Percentiles rank a stretch among this genome's conserved stretches.
Conservation (phyloP, 2,797 vertebrate genomes). For the Clangula hyemalis region DNA sequence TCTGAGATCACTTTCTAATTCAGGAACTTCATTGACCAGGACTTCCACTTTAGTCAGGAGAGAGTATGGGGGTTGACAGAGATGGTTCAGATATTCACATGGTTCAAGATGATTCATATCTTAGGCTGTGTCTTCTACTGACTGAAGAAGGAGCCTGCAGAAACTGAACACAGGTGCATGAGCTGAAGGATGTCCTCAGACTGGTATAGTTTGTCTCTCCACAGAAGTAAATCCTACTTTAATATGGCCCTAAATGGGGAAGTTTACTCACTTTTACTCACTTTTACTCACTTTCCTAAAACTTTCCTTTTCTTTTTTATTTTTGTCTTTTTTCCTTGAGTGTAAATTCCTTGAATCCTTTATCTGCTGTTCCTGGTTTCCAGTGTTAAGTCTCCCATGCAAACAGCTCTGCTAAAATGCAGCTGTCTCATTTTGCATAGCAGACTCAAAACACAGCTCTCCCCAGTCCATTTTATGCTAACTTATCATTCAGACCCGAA, state of each 20-base stretch:
- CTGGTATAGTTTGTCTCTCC: not conserved
- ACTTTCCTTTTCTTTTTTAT: rapidly evolving
- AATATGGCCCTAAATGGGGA: rapidly evolving
- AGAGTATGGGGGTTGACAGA: not conserved
- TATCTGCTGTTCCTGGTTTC: not conserved
- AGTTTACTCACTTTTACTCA: not conserved
- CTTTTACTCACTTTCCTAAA: not conserved
- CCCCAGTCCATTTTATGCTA: slow-evolving; percentile 61
- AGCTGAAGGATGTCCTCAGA: not conserved
- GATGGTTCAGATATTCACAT: not conserved
- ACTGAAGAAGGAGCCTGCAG: not conserved
- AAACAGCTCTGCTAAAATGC: not conserved
- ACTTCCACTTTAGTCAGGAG: not conserved
- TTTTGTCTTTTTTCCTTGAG: not conserved
- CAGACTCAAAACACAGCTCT: slow-evolving; percentile 72
- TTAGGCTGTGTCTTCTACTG: not conserved
- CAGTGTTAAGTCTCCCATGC: not conserved
- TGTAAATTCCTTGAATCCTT: not conserved
- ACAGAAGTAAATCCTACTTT: not conserved
- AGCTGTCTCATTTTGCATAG: slow-evolving; percentile 57
- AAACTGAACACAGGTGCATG: not conserved
- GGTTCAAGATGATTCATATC: not conserved
- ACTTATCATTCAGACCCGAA: slow-evolving; percentile 74
- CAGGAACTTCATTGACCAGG: not conserved
- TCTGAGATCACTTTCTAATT: not conserved